Evolutionary conservation across 2,888 invertebrate species (phyloP), one percentile per base, ranked within the genome.

Genomic region (Eulithis testata): DNA sequence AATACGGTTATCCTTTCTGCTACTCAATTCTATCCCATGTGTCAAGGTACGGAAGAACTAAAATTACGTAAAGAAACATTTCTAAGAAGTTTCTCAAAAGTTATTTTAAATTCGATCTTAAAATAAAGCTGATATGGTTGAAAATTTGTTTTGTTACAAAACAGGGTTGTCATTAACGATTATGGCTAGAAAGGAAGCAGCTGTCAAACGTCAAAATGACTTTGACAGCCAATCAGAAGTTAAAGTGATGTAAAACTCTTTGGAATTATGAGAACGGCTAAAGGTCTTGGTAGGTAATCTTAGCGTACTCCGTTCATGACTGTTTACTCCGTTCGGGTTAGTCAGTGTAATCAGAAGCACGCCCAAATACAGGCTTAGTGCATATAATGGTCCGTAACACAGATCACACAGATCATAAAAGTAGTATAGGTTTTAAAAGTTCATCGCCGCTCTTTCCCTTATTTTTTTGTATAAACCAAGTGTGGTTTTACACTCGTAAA

Each of bases 161-260:
- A 37, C 45, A 45, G 14, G 58, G 40, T 49, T 63, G 54, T 40
- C 49, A 40, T 14, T 11, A 64, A 59, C 54, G 64, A 59, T 64
- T 64, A 63, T 12, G 31, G 54, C 21, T 49, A 50, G 50, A 58
- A 54, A 51, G 44, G 57, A 50, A 58, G 37, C 53, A 27, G 60
- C 49, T 62, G 61, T 61, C 53, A 55, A 55, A 51, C 45, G 55
- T 65, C 56, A 62, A 58, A 31, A 58, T 44, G 58, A 54, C 14
- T 36, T 59, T 66, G 65, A 62, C 65, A 61, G 54, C 61, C 37
- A 66, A 66, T 66, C 65, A 43, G 21, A 51, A 45, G 31, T 37
- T 45, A 61, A 60, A 44, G 36, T 49, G 60, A 31, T 11, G 11
- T 21, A 11, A 9, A 55, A 45, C 47, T 47, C 37, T 37, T 55